Evolutionary conservation across 2,888 invertebrate species (phyloP).

Genomic region (Drosophila putrida): DNA sequence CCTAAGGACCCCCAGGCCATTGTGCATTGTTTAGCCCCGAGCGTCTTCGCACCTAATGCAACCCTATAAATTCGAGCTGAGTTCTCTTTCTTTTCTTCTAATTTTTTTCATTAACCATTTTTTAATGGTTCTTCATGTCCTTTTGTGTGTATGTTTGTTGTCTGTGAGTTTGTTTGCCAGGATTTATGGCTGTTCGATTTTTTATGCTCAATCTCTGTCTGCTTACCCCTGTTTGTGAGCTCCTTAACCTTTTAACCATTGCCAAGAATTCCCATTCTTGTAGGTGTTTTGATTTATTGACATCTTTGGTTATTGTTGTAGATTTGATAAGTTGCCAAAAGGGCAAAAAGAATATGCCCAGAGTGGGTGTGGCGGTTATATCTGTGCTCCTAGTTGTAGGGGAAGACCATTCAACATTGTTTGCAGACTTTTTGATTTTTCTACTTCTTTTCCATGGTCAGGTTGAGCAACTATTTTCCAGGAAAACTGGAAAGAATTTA

Average conservation of each 20-base stretch:
- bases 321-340: conserved; percentile 66
- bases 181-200: conserved; percentile 73
- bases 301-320: conserved; percentile 66
- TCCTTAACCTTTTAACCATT: conserved; percentile 62
- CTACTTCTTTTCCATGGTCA: conserved; percentile 9
- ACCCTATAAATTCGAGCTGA: conserved; percentile 58
- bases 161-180: conserved; percentile 54
- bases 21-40: conserved; percentile 22
- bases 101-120: conserved; percentile 48
- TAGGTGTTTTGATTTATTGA: conserved; percentile 76
- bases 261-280: conserved; percentile 49
- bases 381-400: conserved; percentile 36
- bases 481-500: conserved; percentile 21
- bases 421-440: conserved; percentile 21
- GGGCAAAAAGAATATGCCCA: conserved; percentile 51
- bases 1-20: conserved; percentile 11
- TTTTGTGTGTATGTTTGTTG: conserved; percentile 31
- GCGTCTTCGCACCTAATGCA: conserved; percentile 62
- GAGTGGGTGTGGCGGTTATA: conserved; percentile 29
- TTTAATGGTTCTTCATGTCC: conserved; percentile 66
- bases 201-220: conserved; percentile 61
- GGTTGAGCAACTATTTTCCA: conserved; percentile 49
- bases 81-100: conserved; percentile 3
- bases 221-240: conserved; percentile 50
- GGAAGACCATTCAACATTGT: conserved; percentile 39